Percentiles rank a stretch among this genome's conserved stretches.
Conservation (phyloP, 2,113 vertebrate species). For the Paradisaea rubra region DNA sequence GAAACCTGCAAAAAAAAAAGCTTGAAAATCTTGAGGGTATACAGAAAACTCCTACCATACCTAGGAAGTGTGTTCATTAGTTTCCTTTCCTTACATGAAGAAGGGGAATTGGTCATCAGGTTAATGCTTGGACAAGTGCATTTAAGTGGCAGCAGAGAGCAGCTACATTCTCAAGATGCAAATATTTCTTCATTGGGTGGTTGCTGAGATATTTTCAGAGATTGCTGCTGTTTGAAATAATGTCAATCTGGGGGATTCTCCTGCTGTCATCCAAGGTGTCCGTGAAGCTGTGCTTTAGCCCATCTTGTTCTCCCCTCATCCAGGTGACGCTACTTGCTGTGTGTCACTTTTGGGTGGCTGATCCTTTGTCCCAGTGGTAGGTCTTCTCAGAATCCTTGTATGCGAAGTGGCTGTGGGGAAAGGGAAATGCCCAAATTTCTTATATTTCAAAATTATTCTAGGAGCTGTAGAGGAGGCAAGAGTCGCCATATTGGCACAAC, state of each 20-base stretch:
- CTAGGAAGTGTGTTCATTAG: neutral
- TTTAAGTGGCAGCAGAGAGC: neutral
- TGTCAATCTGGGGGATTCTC: neutral
- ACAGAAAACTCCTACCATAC: neutral
- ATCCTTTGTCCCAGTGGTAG: neutral
- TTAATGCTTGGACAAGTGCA: neutral
- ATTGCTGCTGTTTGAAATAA: neutral
- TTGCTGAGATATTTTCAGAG: neutral
- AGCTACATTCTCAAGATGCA: neutral
- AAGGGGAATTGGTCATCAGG: neutral
- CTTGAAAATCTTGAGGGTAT: neutral
- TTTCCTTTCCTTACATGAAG: neutral
- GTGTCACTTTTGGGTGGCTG: neutral
- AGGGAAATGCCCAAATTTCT: neutral
- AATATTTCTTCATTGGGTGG: neutral
- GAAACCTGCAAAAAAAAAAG: neutral
- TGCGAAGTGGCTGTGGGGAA: neutral
- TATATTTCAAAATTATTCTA: neutral
- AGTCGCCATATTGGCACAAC: neutral
- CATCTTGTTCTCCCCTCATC: neutral
- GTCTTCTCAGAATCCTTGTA: neutral
- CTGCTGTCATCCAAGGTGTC: neutral
- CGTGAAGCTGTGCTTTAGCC: neutral
- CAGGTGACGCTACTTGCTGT: neutral
- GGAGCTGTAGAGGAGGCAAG: neutral